A percentile compares a stretch with the other conserved stretches of the same genome.
Evolutionary conservation across 2,797 vertebrate genomes (phyloP).

Genomic region (Neosilurus hyrtlii): DNA sequence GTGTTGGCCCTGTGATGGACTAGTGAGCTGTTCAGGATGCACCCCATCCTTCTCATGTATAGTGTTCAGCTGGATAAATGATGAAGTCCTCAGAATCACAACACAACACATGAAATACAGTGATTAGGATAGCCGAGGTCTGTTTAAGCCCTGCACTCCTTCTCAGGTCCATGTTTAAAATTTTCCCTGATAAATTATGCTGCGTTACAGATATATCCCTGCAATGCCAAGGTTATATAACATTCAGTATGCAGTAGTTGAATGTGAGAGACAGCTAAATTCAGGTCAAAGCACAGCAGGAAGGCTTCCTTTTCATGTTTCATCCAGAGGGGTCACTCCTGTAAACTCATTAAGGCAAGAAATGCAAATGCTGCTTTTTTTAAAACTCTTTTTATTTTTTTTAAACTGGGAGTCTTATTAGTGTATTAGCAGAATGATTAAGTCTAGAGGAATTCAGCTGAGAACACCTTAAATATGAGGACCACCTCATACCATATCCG

Average conservation of each 20-base stretch:
- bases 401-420: slow-evolving; percentile 15
- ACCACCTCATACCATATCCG: slow-evolving; percentile 1
- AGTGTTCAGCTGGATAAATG: no score
- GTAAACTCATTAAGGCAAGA: slow-evolving; percentile 84
- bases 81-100: neutral
- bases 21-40: no score
- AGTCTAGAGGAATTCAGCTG: neutral
- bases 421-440: slow-evolving; percentile 2
- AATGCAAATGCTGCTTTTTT: slow-evolving; percentile 71
- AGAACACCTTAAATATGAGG: neutral
- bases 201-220: slow-evolving; percentile 60
- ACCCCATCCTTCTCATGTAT: no score
- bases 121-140: neutral
- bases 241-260: slow-evolving; percentile 80
- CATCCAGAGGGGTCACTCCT: slow-evolving; percentile 85
- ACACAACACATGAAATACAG: neutral
- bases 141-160: slow-evolving; percentile 22
- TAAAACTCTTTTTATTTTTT: neutral
- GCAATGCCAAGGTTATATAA: slow-evolving; percentile 70
- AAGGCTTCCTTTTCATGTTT: slow-evolving; percentile 84
- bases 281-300: slow-evolving; percentile 85
- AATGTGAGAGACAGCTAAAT: slow-evolving; percentile 83
- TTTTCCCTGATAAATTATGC: slow-evolving; percentile 68
- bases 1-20: no score
- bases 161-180: slow-evolving; percentile 24